phyloP scores from a whole-genome alignment of 2,113 vertebrate genomes.

The Arenaria interpres region DNA sequence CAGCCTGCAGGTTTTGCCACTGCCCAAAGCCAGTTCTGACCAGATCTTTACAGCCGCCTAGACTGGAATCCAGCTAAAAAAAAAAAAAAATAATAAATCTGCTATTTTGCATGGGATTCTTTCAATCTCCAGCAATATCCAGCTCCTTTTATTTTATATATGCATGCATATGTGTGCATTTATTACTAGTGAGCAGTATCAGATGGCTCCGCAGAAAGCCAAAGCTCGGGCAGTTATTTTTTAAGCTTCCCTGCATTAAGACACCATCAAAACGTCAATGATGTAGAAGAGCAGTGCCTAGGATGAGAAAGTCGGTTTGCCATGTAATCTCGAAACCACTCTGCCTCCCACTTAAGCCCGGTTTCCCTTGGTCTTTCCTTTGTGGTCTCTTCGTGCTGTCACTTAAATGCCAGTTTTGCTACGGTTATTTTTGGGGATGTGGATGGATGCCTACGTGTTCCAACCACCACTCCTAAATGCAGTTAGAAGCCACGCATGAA shows the following conservation, averaged over 20 bases:
- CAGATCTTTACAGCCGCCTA: conserved; percentile 2
- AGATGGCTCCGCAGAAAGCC: neutral
- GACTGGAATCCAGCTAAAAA: neutral
- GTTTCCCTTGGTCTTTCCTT: neutral
- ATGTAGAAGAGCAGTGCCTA: neutral
- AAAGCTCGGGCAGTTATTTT: neutral
- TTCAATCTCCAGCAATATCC: conserved; percentile 9
- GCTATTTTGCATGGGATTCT: neutral
- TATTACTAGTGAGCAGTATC: neutral
- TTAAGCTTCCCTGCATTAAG: neutral
- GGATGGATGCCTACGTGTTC: neutral
- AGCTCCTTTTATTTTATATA: neutral
- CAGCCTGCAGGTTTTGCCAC: neutral
- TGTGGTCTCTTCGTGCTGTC: conserved; percentile 4
- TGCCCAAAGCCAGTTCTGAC: neutral
- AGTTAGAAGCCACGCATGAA: neutral
- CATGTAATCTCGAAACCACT: conserved; percentile 15
- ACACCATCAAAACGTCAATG: neutral
- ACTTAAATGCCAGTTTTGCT: neutral
- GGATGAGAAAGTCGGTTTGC: conserved; percentile 10
- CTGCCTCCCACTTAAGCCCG: neutral
- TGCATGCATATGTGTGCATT: neutral
- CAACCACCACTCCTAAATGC: neutral
- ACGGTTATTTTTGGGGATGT: neutral
- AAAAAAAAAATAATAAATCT: neutral